phyloP scores from a whole-genome alignment of 1,140 invertebrate species.

The Melanaphis sacchari region DNA sequence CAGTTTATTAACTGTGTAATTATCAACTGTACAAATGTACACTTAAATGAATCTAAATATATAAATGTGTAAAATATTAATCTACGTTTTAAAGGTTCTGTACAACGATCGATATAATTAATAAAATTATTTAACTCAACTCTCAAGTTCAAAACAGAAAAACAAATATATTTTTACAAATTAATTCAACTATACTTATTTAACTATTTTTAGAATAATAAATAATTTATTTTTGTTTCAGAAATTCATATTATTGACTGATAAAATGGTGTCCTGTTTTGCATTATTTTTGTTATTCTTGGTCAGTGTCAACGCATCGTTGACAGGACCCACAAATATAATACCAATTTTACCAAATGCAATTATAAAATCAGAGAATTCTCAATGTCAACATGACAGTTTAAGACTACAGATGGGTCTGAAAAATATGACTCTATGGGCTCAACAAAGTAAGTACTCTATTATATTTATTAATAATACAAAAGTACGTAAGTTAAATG shows the following conservation, averaged over 20 bases:
- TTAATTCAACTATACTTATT: not conserved
- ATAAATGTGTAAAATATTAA: not conserved
- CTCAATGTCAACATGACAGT: conserved; percentile 58
- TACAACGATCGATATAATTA: not conserved
- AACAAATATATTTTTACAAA: not conserved
- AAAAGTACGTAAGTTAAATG: too few relatives aligned
- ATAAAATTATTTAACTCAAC: not conserved
- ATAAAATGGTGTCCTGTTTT: conserved; percentile 46
- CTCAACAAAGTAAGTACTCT: conserved; percentile 62
- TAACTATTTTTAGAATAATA: not conserved
- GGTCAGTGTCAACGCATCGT: conserved; percentile 44
- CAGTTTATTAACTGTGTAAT: not conserved
- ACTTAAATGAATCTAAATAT: not conserved
- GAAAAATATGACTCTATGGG: conserved; percentile 62
- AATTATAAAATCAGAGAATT: conserved; percentile 51
- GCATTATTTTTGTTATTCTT: conserved; percentile 13
- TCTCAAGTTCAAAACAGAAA: not conserved
- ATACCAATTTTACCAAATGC: conserved; percentile 58
- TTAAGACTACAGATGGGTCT: conserved; percentile 56
- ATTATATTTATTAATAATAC: not conserved
- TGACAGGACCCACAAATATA: conserved; percentile 47
- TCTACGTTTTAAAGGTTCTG: not conserved
- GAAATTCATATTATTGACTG: not conserved
- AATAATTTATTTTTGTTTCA: conserved; percentile 15
- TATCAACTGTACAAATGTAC: too few relatives aligned